Base-by-base conservation (phyloP, 2,888 invertebrate species). In the Perdita meconis region DNA sequence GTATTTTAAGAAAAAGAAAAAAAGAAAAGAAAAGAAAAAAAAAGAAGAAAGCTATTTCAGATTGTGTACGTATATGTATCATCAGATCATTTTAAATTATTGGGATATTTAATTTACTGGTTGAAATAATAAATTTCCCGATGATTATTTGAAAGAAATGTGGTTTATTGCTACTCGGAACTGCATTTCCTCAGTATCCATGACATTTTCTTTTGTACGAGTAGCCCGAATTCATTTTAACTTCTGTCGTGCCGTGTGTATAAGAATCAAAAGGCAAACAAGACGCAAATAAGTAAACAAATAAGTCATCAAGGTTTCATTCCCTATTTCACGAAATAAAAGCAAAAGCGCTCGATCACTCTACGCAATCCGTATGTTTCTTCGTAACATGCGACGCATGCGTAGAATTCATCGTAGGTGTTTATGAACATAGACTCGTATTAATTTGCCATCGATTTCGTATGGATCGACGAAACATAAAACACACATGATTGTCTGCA, bases 111-210 rank as follows among this genome's bases (percentile, higher is more conserved):
- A 36, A 66, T 59, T 76, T 59, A 55, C 30, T 61, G 74, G 63
- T 78, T 66, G 57, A 71, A 73, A 61, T 47, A 78, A 86, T 69
- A 82, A 84, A 82, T 50, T 70, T 64, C 59, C 44, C 19, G 42
- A 65, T 16, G 42, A 65, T 78, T 64, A 71, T 72, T 86, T 81
- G 67, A 87, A 87, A 85, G 74, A 86, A 80, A 71, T 73, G 78
- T 86, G 65, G 79, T 82, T 85, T 85, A 86, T 85, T 85, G 85
- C 83, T 86, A 86, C 77, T 78, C 71, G 80, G 78, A 83, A 84
- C 78, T 82, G 72, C 72, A 70, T 68, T 65, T 80, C 73, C 60
- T 47, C 67, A 60, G 63, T 69, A 56, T 51, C 72, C 53, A 78
- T 50, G 65, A 50, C 59, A 78, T 57, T 30, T 51, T 42, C 4